phyloP scores from a whole-genome alignment of 2,888 invertebrate species.

The Pherbina coryleti region DNA sequence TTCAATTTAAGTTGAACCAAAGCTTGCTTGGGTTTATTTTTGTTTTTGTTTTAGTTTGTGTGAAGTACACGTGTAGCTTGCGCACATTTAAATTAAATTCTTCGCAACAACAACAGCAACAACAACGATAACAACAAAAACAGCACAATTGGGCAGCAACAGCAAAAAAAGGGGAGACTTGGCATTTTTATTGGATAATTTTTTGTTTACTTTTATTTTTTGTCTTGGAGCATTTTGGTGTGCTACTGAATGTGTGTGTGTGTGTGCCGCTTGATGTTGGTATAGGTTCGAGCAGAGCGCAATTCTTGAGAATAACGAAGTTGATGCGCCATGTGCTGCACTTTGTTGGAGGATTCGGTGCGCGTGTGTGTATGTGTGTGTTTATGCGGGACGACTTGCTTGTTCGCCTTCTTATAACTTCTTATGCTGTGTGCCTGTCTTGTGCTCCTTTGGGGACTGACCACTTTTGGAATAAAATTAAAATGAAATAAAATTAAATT shows the following conservation, averaged over 20 bases:
- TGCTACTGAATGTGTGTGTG: too few species aligned
- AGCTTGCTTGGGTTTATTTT: neutral
- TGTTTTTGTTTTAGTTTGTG: slow-evolving; percentile 20
- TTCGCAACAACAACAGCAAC: slow-evolving; percentile 7
- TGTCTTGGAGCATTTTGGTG: neutral
- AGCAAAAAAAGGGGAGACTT: slow-evolving; percentile 25
- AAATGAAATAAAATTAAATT: slow-evolving; percentile 37
- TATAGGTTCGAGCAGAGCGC: slow-evolving; percentile 15
- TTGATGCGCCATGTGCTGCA: slow-evolving; percentile 11
- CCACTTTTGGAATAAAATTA: slow-evolving; percentile 30
- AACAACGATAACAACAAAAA: slow-evolving; percentile 15
- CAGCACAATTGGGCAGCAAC: neutral
- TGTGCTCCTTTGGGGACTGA: neutral
- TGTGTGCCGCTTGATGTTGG: too few species aligned
- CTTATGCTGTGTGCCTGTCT: neutral
- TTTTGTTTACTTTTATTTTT: slow-evolving; percentile 13
- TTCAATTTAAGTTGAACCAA: neutral
- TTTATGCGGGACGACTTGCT: neutral
- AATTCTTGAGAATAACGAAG: neutral
- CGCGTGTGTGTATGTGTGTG: neutral
- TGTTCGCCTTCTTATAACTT: slow-evolving; percentile 13
- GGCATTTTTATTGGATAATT: slow-evolving; percentile 40
- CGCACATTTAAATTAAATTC: slow-evolving; percentile 25
- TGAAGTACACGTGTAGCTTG: slow-evolving; percentile 23
- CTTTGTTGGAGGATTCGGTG: neutral